These are phyloP conservation scores for Vimba vimba DNA, from an alignment of 2,113 vertebrate genomes.

Conservation along the genomic window DNA sequence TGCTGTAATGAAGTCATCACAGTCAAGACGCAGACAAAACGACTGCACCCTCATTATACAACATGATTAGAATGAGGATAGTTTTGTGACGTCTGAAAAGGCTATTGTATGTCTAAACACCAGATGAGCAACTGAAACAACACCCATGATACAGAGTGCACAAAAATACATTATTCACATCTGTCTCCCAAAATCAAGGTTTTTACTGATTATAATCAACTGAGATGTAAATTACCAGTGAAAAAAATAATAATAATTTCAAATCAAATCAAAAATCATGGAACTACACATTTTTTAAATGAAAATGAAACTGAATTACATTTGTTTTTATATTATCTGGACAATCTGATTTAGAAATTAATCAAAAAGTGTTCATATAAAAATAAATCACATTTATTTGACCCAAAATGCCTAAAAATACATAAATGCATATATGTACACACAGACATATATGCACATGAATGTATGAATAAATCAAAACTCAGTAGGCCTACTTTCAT, in stretches of 20 bases:
- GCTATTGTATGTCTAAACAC: conserved; percentile 13
- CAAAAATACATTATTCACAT: background rate
- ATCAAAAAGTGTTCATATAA: no score
- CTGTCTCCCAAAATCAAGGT: background rate
- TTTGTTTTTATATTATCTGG: no score
- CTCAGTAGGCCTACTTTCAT: background rate
- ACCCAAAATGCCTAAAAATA: no score
- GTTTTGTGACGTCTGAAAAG: conserved; percentile 6
- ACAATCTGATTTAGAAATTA: no score
- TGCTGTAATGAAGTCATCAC: conserved; percentile 54
- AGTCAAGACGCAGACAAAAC: conserved; percentile 62
- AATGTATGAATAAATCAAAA: no score
- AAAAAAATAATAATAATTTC: background rate
- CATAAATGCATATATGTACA: no score
- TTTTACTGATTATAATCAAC: background rate
- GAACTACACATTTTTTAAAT: background rate
- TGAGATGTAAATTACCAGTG: background rate
- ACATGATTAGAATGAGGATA: conserved; percentile 18
- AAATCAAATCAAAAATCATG: no score
- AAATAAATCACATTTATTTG: background rate
- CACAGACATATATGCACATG: no score
- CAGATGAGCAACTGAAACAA: background rate
- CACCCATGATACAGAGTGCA: background rate
- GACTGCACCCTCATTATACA: conserved; percentile 64
- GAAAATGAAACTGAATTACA: background rate